Percentiles rank a stretch among this genome's conserved stretches.
Evolutionary conservation across 2,888 invertebrate genomes (phyloP).

Genomic region (Sinelater perroti): DNA sequence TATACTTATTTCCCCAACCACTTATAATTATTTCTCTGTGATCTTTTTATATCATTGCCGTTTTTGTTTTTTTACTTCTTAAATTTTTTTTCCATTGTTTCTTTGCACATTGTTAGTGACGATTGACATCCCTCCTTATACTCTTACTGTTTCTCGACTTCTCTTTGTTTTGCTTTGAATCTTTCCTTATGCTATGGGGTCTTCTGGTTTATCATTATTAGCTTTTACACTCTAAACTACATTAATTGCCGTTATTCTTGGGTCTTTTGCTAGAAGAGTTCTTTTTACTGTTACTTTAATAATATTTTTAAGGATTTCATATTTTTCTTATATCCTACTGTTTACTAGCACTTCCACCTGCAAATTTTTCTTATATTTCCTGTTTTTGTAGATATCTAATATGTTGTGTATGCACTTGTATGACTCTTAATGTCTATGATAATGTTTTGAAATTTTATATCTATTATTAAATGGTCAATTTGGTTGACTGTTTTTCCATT

Average conservation of each 20-base stretch:
- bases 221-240: not conserved
- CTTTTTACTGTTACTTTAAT: conserved; percentile 7
- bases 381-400: too few species aligned
- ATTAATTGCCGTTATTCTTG: not conserved
- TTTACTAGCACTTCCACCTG: not conserved
- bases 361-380: conserved; percentile 10
- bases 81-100: not conserved
- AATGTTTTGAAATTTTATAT: too few species aligned
- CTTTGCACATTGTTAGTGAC: too few species aligned
- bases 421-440: too few species aligned
- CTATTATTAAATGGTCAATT: too few species aligned
- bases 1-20: not conserved
- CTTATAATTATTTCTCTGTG: not conserved
- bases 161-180: not conserved
- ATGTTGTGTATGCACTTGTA: too few species aligned
- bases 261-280: not conserved
- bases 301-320: conserved; percentile 3
- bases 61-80: not conserved
- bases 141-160: not conserved
- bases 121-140: not conserved
- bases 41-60: not conserved
- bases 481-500: too few species aligned
- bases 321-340: conserved; percentile 15
- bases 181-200: not conserved
- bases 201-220: not conserved